Conservation (phyloP, 1,140 invertebrate species). For the Choristoneura fumiferana region DNA sequence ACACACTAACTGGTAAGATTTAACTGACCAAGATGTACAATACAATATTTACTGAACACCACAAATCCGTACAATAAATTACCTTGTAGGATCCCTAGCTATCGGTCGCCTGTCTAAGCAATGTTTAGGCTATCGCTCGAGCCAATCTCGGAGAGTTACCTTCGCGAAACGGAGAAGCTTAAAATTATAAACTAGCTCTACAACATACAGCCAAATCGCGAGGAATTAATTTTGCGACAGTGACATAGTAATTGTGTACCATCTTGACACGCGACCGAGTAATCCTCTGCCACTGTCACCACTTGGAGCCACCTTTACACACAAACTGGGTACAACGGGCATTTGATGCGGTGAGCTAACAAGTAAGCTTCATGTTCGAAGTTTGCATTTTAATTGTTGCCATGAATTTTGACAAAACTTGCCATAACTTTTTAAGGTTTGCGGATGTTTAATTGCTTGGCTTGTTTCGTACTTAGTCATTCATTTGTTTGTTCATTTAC, state of each 20-base stretch:
- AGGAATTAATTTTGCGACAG: constrained; percentile 10
- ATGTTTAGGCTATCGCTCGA: too few relatives aligned
- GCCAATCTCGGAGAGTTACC: neutral
- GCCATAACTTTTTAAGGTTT: too few relatives aligned
- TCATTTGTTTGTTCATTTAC: too few relatives aligned
- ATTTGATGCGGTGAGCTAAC: neutral
- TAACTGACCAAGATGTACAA: too few relatives aligned
- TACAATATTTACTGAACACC: too few relatives aligned
- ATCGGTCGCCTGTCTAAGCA: too few relatives aligned
- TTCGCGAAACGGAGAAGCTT: too few relatives aligned
- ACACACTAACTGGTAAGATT: too few relatives aligned
- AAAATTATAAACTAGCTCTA: neutral
- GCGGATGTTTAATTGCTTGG: too few relatives aligned
- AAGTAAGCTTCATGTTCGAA: neutral
- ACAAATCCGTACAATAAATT: too few relatives aligned
- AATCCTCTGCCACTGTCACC: neutral
- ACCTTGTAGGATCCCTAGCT: too few relatives aligned
- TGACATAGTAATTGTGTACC: constrained; percentile 5
- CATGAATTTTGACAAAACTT: neutral
- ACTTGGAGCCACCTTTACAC: neutral
- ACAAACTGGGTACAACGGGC: neutral
- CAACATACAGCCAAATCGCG: neutral
- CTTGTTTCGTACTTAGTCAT: too few relatives aligned
- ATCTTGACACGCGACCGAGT: constrained; percentile 1
- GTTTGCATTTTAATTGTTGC: neutral